Base-by-base conservation (phyloP, 2,113 vertebrate genomes). In the Brachyistius frenatus region DNA sequence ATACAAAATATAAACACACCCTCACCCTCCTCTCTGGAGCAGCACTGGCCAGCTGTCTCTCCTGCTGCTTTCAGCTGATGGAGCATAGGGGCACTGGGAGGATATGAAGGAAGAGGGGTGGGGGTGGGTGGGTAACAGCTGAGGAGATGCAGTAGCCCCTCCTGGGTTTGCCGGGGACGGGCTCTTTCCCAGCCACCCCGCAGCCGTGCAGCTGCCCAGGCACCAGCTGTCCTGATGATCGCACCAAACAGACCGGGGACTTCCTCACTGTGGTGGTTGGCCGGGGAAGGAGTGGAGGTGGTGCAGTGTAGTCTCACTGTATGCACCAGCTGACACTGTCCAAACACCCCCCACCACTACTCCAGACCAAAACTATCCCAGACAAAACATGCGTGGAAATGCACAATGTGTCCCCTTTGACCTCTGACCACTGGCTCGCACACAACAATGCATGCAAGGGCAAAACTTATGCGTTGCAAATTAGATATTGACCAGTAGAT, bases 31-130 rank as follows among this genome's bases (percentile, higher is more conserved):
- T 65, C 74, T 73, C 75, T 80, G 3, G 31, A 35, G 76, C 80
- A 90, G 82, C 86, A 91, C 87, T 57, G 56, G 79, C 92, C 93
- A 94, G 93, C 92, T 94, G 93, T 93, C 92, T 89, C 76, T 76
- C 78, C 86, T 78, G 84, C 73, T 87, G 86, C 81, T 89, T 91
- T 92, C 93, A 94, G 93, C 93, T 94, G 93, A 94, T 57, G 81
- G 85, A 81, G 83, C 46, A 71, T 2, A 47, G 49, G 81, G 67
- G 71, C n/a, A 39, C 46, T 32, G 33, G 63, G 72, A 78, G 65
- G 47, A n/a, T n/a, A 53, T 6, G 63, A 44, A 56, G 75, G 54
- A 37, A 30, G 54, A 13, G 15, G 46, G 23, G 67, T 56, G 75
- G 72, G 70, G 63, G 78, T 8, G 80, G 56, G 80, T 30, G 78